These are phyloP conservation scores for Actias luna DNA, from an alignment of 2,888 invertebrate genomes.

Conservation along the genomic window DNA sequence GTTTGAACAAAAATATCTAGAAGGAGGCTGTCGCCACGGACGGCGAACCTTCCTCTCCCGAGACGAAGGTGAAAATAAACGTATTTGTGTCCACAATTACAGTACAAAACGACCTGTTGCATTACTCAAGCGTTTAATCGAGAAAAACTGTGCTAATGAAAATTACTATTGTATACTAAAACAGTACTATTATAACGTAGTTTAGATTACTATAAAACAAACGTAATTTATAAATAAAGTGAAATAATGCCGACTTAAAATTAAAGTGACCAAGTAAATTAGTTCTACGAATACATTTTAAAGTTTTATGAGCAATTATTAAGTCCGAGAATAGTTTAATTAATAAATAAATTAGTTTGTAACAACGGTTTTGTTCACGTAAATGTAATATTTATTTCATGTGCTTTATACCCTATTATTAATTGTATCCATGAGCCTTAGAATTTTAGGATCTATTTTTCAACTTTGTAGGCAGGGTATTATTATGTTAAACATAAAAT, in stretches of 20 bases:
- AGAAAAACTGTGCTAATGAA: slow-evolving; percentile 36
- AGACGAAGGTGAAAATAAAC: slow-evolving; percentile 58
- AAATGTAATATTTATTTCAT: not conserved
- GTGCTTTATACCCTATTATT: not conserved
- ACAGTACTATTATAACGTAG: slow-evolving; percentile 19
- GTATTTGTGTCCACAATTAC: slow-evolving; percentile 68
- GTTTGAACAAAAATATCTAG: slow-evolving; percentile 47
- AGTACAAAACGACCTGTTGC: slow-evolving; percentile 71
- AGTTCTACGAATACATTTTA: no score
- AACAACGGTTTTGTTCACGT: not conserved
- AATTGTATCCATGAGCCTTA: not conserved
- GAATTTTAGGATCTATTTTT: no score
- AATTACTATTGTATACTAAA: slow-evolving; percentile 18
- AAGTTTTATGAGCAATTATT: not conserved
- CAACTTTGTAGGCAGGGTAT: no score
- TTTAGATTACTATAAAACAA: slow-evolving; percentile 17
- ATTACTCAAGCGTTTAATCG: slow-evolving; percentile 48
- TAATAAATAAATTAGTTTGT: not conserved
- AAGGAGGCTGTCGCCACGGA: slow-evolving; percentile 52
- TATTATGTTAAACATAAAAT: no score
- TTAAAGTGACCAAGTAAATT: not conserved
- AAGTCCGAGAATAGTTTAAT: not conserved
- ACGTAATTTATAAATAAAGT: not conserved
- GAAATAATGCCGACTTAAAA: not conserved
- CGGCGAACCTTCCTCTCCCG: slow-evolving; percentile 47